Base-by-base conservation (phyloP, 1,140 invertebrate species). In the Drosophila pseudoobscura region DNA sequence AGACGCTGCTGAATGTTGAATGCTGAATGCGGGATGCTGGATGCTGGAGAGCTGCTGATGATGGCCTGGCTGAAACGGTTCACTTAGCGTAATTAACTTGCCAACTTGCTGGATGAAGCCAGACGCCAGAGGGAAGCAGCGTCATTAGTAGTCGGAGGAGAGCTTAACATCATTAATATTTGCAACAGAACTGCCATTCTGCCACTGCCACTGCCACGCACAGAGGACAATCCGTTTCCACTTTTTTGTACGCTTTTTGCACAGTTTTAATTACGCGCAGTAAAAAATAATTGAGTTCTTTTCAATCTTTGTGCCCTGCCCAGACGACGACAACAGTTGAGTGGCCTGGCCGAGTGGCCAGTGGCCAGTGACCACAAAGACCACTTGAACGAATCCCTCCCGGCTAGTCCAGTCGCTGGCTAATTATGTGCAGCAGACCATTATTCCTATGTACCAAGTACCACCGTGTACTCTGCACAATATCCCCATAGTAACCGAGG, bases 361-460 rank as follows among this genome's bases (percentile, higher is more conserved):
- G 20, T 79, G 76, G 62, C 69, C 70, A 64, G 29, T 79, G 77
- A 70, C 77, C 76, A 79, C 71, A 74, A 73, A 64, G 57, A 65
- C 70, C 71, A 74, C 60, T 74, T 74, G 53, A 74, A 74, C 74
- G 43, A 26, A 26, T 47, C 70, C 52, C 43, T 57, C 39, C 35
- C 13, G 35, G 35, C 11, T 39, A 39, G 59, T 41, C 59, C 24
- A 61, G 59, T 54, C 51, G 43, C 29, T 56, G 52, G 80, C 72
- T 87, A 85, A 85, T 85, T 85, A 85, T 85, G 78, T 85, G 82
- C 82, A 87, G 78, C 72, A 87, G 80, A 85, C 82, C 79, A 84
- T 85, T 69, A 68, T 69, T 5, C 11, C 35, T 39, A 39, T 39
- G 35, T 39, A 39, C 35, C 35, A 4, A 5, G 11, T 13, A 39